Evolutionary conservation across 2,113 vertebrate species (phyloP).

Genomic region (Isurus oxyrinchus): DNA sequence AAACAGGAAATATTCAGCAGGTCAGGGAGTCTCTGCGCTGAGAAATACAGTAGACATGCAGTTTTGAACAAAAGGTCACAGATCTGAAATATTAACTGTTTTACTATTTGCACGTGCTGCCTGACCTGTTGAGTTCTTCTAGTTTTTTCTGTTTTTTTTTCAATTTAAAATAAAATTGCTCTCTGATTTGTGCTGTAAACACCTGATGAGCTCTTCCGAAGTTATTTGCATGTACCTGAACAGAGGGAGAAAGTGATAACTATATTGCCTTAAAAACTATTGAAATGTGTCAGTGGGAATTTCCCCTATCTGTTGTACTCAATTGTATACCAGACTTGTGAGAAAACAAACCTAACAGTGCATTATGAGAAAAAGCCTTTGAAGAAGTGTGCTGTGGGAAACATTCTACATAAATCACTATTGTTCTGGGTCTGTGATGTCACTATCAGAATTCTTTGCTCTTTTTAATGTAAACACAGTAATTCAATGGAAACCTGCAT

Average conservation of each 20-base stretch:
- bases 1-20: too few species aligned
- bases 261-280: background rate
- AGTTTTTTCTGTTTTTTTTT: too few species aligned
- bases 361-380: background rate
- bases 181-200: background rate
- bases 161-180: background rate
- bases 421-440: background rate
- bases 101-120: too few species aligned
- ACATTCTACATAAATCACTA: background rate
- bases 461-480: too few species aligned
- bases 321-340: background rate
- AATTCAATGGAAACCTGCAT: background rate
- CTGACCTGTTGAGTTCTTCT: too few species aligned
- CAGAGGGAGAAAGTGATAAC: background rate
- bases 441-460: background rate
- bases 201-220: background rate
- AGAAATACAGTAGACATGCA: too few species aligned
- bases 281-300: background rate
- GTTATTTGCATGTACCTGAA: background rate
- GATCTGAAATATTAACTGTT: too few species aligned
- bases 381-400: background rate
- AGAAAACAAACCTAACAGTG: background rate
- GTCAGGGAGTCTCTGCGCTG: too few species aligned
- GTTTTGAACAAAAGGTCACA: too few species aligned
- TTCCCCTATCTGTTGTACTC: background rate